Conservation (phyloP, 2,888 invertebrate species). For the Lasioglossum oenotherae region DNA sequence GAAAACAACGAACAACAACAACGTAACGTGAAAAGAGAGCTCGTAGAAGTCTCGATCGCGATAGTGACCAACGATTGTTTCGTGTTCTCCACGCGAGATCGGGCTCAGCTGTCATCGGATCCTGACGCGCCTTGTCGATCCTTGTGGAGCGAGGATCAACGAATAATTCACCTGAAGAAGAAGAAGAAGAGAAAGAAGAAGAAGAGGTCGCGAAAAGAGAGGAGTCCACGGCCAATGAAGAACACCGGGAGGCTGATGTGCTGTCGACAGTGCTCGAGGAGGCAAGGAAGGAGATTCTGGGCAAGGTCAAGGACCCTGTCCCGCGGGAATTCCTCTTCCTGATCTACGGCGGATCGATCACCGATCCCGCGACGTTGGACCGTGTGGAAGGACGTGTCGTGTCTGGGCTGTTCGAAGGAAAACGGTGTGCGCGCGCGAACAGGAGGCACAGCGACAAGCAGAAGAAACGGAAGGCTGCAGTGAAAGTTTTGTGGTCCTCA, state of each 20-base stretch:
- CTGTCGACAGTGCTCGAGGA: constrained; percentile 59
- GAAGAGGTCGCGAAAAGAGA: constrained; percentile 8
- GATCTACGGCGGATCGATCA: constrained; percentile 57
- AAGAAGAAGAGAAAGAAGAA: background rate
- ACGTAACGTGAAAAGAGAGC: background rate
- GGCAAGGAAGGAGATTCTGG: constrained; percentile 70
- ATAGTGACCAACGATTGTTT: background rate
- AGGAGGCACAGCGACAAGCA: constrained; percentile 21
- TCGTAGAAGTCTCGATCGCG: background rate
- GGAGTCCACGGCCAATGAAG: constrained; percentile 70
- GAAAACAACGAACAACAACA: background rate
- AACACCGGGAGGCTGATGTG: constrained; percentile 70
- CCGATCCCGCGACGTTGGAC: constrained; percentile 12
- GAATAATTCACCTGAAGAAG: background rate
- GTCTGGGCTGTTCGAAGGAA: background rate
- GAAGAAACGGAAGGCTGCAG: constrained; percentile 52
- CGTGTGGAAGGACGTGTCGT: constrained; percentile 2
- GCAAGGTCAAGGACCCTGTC: constrained; percentile 67
- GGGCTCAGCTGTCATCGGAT: background rate
- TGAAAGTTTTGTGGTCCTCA: constrained; percentile 63
- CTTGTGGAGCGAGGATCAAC: background rate
- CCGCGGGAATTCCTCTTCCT: constrained; percentile 64
- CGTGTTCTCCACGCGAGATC: background rate
- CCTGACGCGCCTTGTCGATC: background rate
- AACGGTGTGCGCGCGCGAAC: constrained; percentile 21